Base-by-base conservation (phyloP, 2,113 vertebrate genomes). In the Oplegnathus fasciatus region DNA sequence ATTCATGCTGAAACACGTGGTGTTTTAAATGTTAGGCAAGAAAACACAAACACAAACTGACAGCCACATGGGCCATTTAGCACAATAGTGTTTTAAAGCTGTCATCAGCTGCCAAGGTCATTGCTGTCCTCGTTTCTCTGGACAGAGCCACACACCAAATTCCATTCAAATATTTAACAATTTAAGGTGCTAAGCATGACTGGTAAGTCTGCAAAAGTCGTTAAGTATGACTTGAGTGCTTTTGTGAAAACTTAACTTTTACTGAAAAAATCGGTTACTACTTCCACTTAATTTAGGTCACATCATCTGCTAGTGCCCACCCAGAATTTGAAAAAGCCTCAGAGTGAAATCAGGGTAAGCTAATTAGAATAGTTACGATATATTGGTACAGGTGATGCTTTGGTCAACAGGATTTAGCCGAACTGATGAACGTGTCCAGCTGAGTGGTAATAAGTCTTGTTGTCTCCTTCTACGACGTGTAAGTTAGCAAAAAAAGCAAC, bases 1-100 rank as follows among this genome's bases (percentile, higher is more conserved):
- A 54, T 91, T 86, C 89, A 92, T 91, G 20, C 89, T 93, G 79
- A 55, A 70, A 85, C 2, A 80, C 11, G 66, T 3, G 9, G 4
- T 1, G 22, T 66, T 50, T 11, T 6, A 10, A 30, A 54, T 42
- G 46, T 62, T 20, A 69, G 1, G 26, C 50, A 24, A 18, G 4
- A 13, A 55, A 24, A 50, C 4, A 28, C 0, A 66, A 15, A 24
- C 0, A 34, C 2, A 37, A 48, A 52, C 44, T 17, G 3, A 26
- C 54, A 70, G 17, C 0, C 18, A 66, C 48, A 48, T 2, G 4
- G 22, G 10, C 15, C 11, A n/a, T 40, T 4, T 10, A 54, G 30
- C 32, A 55, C 48, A 71, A 37, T 65, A 20, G 22, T 28, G 20
- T 11, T 40, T 40, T 6, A 78, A 46, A 61, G 22, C 37, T 32